Percentiles rank a stretch among this genome's conserved stretches.
Evolutionary conservation across 2,797 vertebrate species (phyloP).

Genomic region (Rhincodon typus): DNA sequence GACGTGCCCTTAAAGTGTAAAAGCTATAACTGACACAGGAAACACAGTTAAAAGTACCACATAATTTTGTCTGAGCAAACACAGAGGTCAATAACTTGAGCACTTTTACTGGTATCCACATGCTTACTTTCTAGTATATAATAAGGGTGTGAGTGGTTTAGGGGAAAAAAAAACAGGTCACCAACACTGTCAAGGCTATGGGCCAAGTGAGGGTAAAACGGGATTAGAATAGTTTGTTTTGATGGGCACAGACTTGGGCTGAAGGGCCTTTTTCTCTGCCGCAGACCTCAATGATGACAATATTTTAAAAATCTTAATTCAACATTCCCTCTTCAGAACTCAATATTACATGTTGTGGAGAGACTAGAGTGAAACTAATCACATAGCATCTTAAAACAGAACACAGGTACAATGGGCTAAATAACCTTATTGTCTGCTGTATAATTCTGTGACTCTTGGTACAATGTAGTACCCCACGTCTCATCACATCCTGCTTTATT

Average conservation of each 20-base stretch:
- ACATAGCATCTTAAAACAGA: neutral
- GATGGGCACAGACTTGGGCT: too few species aligned
- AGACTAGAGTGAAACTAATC: too few species aligned
- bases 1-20: neutral
- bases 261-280: too few species aligned
- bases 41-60: neutral
- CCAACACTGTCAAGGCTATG: neutral
- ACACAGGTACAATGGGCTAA: neutral
- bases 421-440: neutral
- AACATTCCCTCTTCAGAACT: neutral
- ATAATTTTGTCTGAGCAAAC: neutral
- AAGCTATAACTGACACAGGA: neutral
- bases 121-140: neutral
- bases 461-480: neutral
- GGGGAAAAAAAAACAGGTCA: neutral
- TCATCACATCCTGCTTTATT: slow-evolving; percentile 8
- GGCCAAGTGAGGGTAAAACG: too few species aligned
- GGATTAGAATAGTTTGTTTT: too few species aligned
- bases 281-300: too few species aligned
- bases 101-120: neutral
- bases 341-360: neutral
- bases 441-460: neutral
- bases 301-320: neutral
- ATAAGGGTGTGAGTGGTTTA: neutral
- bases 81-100: neutral